phyloP scores from a whole-genome alignment of 2,888 invertebrate species.

The Neria commutata region DNA sequence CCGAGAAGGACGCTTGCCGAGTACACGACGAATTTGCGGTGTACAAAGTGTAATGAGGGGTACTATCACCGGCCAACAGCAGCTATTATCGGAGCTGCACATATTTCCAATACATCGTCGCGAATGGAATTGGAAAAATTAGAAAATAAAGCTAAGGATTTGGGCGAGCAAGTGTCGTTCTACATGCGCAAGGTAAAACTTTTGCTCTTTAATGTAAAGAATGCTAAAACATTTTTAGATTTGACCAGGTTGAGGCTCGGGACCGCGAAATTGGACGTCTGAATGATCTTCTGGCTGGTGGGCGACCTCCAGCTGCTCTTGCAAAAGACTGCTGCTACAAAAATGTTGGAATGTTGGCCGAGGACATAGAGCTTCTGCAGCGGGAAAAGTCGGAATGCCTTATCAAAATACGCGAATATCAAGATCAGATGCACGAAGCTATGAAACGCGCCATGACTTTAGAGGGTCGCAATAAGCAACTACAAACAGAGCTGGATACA shows the following conservation, averaged over 20 bases:
- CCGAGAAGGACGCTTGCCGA: slow-evolving; percentile 27
- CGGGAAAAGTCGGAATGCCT: slow-evolving; percentile 65
- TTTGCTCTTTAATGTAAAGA: too few species aligned
- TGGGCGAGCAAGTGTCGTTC: slow-evolving; percentile 61
- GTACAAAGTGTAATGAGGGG: slow-evolving; percentile 55
- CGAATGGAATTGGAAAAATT: slow-evolving; percentile 57
- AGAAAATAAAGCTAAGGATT: slow-evolving; percentile 59
- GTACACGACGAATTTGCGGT: slow-evolving; percentile 38
- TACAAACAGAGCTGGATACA: slow-evolving; percentile 75
- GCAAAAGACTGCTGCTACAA: slow-evolving; percentile 72
- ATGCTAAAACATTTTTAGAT: not conserved
- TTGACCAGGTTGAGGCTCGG: slow-evolving; percentile 50
- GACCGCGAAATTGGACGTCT: slow-evolving; percentile 76
- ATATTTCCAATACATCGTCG: slow-evolving; percentile 38
- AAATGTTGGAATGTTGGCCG: slow-evolving; percentile 65
- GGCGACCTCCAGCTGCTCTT: slow-evolving; percentile 69
- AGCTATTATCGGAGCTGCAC: slow-evolving; percentile 36
- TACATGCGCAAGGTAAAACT: slow-evolving; percentile 60
- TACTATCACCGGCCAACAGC: slow-evolving; percentile 44
- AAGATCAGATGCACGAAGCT: slow-evolving; percentile 71
- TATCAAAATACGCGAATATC: slow-evolving; percentile 49
- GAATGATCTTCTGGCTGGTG: slow-evolving; percentile 73
- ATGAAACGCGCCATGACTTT: slow-evolving; percentile 76
- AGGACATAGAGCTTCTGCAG: slow-evolving; percentile 67
- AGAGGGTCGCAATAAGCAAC: slow-evolving; percentile 73